Conservation (phyloP, 2,888 invertebrate species). For the Hololepta plana region DNA sequence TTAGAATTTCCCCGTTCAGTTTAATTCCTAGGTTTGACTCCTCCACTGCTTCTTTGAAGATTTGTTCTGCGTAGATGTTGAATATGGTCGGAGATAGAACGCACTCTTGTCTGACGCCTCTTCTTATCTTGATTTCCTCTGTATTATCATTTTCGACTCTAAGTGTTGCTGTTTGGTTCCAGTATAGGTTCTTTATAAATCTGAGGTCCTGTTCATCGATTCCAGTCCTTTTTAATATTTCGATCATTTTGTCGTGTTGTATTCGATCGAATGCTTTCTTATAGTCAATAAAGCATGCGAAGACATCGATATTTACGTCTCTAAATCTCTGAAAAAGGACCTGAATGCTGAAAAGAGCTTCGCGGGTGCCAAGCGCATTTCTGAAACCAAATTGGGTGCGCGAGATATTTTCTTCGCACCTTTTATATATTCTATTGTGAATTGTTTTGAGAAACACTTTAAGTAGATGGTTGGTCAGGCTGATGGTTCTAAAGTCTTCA, state of each 20-base stretch:
- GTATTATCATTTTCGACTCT: no score
- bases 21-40: no score
- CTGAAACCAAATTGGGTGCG: constrained; percentile 10
- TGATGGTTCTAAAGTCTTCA: constrained; percentile 1
- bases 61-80: no score
- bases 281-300: constrained; percentile 6
- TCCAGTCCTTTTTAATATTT: constrained; percentile 9
- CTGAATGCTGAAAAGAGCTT: constrained; percentile 6
- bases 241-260: constrained; percentile 9
- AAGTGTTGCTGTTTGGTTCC: constrained; percentile 6
- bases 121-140: no score
- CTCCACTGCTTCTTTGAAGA: no score
- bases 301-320: constrained; percentile 6
- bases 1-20: no score
- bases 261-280: constrained; percentile 10
- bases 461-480: constrained; percentile 11
- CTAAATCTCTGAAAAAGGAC: constrained; percentile 6
- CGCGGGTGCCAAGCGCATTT: constrained; percentile 6
- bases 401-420: constrained; percentile 8
- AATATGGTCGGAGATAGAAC: no score
- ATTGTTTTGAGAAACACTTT: constrained; percentile 11
- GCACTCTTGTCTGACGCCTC: no score
- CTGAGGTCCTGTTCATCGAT: constrained; percentile 7
- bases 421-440: constrained; percentile 7
- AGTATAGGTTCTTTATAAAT: constrained; percentile 7